Evolutionary conservation across 2,797 vertebrate species (phyloP).

Genomic region (Clarias pachynema): DNA sequence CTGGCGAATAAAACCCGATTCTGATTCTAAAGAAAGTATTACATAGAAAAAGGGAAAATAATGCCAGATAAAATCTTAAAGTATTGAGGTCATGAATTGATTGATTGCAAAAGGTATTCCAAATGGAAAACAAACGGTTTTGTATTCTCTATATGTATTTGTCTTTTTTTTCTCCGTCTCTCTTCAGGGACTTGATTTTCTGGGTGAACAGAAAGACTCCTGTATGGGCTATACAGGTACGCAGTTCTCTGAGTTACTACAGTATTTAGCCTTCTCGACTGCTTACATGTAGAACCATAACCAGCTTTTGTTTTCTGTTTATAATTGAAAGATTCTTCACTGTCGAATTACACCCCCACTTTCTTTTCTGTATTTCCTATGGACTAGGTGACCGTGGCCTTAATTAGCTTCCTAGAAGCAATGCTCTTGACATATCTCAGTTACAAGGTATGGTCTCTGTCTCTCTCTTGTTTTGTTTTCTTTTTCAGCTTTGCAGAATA

Average conservation of each 20-base stretch:
- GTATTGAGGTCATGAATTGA: background rate
- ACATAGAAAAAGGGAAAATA: background rate
- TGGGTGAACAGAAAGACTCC: conserved; percentile 77
- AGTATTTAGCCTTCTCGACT: background rate
- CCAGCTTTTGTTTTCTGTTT: background rate
- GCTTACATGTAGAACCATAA: background rate
- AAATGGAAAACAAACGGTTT: too few species aligned
- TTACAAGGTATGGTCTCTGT: conserved; percentile 77
- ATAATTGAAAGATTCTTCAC: background rate
- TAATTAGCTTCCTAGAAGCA: conserved; percentile 86
- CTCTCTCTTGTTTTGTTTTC: background rate
- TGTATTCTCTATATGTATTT: background rate
- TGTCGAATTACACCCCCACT: background rate
- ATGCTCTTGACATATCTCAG: conserved; percentile 86
- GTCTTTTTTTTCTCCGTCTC: background rate
- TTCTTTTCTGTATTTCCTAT: conserved; percentile 35
- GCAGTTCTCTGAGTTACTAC: background rate
- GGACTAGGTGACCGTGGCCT: conserved; percentile 81
- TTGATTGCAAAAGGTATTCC: too few species aligned
- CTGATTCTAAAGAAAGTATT: background rate
- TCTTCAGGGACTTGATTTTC: conserved; percentile 74
- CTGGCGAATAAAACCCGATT: too few species aligned
- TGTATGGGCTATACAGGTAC: conserved; percentile 83
- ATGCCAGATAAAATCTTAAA: background rate
- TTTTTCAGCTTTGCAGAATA: background rate